Evolutionary conservation across 2,797 vertebrate genomes (phyloP), one percentile per base, ranked within the genome.

Genomic region (Smutsia gigantea): DNA sequence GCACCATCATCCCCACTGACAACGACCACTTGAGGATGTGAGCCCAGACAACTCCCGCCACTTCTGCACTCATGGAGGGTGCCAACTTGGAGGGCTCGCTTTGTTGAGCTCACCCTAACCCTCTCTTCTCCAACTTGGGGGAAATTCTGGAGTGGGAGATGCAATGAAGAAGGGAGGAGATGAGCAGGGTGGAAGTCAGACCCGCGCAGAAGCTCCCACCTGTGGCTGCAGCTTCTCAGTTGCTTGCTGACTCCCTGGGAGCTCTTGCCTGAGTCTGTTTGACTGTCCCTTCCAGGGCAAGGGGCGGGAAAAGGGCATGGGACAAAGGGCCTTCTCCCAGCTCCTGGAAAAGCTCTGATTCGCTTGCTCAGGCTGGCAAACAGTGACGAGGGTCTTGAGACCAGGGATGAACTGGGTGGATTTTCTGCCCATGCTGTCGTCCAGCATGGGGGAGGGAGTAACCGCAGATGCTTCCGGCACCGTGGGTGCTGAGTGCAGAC

Each of bases 331-430:
- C 64, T 96, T 95, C 90, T 87, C 74, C 69, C 0, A 2, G 68
- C 88, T 77, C 55, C 83, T 71, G 89, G 72, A 79, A 89, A 81
- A 93, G 81, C 21, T 13, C 7, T 86, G 77, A 75, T 96, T 31
- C 53, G 64, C 93, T 90, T 86, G 72, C 90, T 96, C 81, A 77
- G 90, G 95, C 88, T 84, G 83, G 86, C 97, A 94, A 95, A 93
- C 82, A 91, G 82, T 39, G 66, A 79, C 78, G 1, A 1, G n/a
- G 68, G 12, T 23, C 64, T 27, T 14, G 19, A 31, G 72, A 59
- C 78, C 18, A 31, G 83, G 55, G 92, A 57, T n/a, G 46, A 72
- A 42, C 51, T 13, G 51, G 66, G 19, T 55, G 29, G 42, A 15
- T 51, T 83, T 92, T 72, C 37, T 79, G 46, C 39, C 37, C 2